Conservation (phyloP, 2,888 invertebrate genomes). For the Leucophora obtusa region DNA sequence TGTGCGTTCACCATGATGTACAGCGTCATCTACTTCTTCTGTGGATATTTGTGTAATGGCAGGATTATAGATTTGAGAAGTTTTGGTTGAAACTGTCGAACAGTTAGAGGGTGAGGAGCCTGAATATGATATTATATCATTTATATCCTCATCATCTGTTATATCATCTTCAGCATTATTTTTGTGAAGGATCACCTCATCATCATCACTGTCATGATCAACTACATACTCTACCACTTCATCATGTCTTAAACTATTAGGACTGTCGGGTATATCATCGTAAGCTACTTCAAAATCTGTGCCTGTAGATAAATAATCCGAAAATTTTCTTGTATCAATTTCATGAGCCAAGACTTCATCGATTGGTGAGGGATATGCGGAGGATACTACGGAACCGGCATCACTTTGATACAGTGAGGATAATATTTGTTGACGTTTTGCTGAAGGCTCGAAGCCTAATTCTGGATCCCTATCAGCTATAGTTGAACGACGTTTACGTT, state of each 20-base stretch:
- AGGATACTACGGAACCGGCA: constrained; percentile 70
- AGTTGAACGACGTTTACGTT: constrained; percentile 63
- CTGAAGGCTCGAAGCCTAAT: constrained; percentile 72
- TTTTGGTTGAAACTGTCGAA: constrained; percentile 63
- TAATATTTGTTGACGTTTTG: constrained; percentile 74
- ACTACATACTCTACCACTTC: constrained; percentile 7
- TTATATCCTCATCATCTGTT: constrained; percentile 61
- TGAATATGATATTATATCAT: constrained; percentile 51
- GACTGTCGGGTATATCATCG: constrained; percentile 73
- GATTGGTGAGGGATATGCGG: constrained; percentile 71
- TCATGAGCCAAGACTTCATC: constrained; percentile 67
- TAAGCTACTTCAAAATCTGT: constrained; percentile 67
- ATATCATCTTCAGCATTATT: constrained; percentile 68
- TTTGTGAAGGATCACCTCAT: constrained; percentile 32
- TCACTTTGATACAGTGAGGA: constrained; percentile 68
- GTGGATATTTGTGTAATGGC: constrained; percentile 7
- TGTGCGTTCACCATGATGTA: constrained; percentile 70
- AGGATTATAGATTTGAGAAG: constrained; percentile 43
- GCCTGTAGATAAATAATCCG: constrained; percentile 67
- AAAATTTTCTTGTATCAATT: constrained; percentile 69
- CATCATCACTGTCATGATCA: constrained; percentile 39
- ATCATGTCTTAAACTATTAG: constrained; percentile 71
- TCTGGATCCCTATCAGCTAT: constrained; percentile 71
- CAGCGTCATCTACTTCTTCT: constrained; percentile 16
- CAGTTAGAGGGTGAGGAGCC: constrained; percentile 68